Conservation (phyloP, 2,888 invertebrate genomes). For the Rhingia campestris region DNA sequence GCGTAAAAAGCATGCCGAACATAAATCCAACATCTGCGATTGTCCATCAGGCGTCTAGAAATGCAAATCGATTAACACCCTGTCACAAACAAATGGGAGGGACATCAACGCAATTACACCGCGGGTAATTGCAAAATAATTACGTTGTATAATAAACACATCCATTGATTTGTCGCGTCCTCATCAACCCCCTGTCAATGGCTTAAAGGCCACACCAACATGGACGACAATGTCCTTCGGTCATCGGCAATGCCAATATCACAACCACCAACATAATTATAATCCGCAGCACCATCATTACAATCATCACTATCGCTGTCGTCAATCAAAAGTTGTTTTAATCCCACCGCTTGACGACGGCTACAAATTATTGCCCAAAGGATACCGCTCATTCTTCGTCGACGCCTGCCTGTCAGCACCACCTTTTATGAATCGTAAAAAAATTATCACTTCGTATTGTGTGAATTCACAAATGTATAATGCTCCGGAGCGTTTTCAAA, state of each 20-base stretch:
- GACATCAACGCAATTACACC: background rate
- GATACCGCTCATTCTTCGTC: conserved; percentile 25
- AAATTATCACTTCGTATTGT: conserved; percentile 59
- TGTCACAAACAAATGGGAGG: background rate
- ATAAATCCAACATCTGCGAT: conserved; percentile 62
- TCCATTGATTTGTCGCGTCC: conserved; percentile 51
- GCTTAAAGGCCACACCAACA: background rate
- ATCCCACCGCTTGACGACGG: conserved; percentile 13
- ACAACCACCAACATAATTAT: conserved; percentile 27
- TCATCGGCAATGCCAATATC: background rate
- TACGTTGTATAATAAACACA: conserved; percentile 59
- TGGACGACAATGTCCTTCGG: conserved; percentile 30
- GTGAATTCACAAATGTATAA: conserved; percentile 56
- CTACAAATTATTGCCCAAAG: conserved; percentile 51
- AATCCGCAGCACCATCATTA: conserved; percentile 26
- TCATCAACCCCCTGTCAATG: background rate
- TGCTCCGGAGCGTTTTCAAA: conserved; percentile 58
- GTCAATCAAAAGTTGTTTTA: conserved; percentile 64
- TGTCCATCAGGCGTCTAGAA: conserved; percentile 35
- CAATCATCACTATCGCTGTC: conserved; percentile 45
- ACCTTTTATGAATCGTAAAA: conserved; percentile 69
- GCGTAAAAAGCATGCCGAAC: conserved; percentile 57
- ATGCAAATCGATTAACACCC: conserved; percentile 65
- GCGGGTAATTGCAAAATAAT: conserved; percentile 63
- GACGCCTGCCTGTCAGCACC: conserved; percentile 37